Evolutionary conservation across 2,888 invertebrate genomes (phyloP).

Genomic region (Ophion slaviceki): DNA sequence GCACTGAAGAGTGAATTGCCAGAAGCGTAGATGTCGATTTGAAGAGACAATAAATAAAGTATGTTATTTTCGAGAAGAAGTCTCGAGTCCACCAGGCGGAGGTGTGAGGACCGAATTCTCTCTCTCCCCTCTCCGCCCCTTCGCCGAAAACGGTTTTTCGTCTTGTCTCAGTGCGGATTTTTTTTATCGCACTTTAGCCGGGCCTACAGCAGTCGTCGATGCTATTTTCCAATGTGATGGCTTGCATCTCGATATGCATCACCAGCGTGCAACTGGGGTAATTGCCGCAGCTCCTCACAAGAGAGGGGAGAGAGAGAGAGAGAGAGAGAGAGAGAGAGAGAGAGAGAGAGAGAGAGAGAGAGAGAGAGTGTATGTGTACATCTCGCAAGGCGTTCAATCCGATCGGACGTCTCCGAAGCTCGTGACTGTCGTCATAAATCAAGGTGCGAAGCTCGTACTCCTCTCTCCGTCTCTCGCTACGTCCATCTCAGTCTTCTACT

Average conservation of each 20-base stretch:
- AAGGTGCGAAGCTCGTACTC: slow-evolving; percentile 54
- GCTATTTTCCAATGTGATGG: slow-evolving; percentile 28
- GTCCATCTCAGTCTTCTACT: neutral
- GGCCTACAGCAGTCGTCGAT: slow-evolving; percentile 9
- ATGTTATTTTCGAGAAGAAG: neutral
- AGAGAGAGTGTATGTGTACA: slow-evolving; percentile 34
- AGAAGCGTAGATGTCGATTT: too few species aligned
- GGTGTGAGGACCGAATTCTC: neutral
- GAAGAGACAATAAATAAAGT: neutral
- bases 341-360: neutral
- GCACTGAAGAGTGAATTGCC: neutral
- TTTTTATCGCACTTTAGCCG: slow-evolving; percentile 56
- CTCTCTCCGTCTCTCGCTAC: slow-evolving; percentile 14
- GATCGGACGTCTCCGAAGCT: slow-evolving; percentile 65
- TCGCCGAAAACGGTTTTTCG: slow-evolving; percentile 24
- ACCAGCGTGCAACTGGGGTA: slow-evolving; percentile 57
- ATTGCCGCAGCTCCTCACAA: slow-evolving; percentile 37
- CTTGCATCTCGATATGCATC: slow-evolving; percentile 38
- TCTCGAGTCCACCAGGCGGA: too few species aligned
- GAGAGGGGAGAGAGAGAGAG: neutral
- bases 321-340: neutral
- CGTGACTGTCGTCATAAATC: slow-evolving; percentile 66
- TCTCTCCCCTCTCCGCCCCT: slow-evolving; percentile 23
- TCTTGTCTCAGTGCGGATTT: slow-evolving; percentile 40
- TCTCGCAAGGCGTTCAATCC: slow-evolving; percentile 56